These are phyloP conservation scores for Percopsis transmontana DNA, from an alignment of 2,113 vertebrate species.

Conservation along the genomic window DNA sequence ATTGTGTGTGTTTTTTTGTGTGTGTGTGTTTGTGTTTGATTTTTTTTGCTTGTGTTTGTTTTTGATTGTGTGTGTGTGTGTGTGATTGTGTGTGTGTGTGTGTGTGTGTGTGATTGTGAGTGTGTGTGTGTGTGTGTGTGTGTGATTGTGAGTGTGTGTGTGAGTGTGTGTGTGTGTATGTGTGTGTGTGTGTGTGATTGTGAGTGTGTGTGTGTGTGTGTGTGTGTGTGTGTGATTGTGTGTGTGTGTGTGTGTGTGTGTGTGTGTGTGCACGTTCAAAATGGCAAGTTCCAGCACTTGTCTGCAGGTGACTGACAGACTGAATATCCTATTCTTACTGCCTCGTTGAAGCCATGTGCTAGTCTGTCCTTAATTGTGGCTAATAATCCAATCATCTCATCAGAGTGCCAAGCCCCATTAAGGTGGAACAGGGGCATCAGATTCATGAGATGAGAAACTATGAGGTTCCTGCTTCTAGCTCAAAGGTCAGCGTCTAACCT, in stretches of 20 bases:
- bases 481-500: conserved; percentile 39
- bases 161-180: conserved; percentile 6
- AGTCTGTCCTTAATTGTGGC: conserved; percentile 69
- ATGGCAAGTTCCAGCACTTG: conserved; percentile 15
- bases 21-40: not conserved
- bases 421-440: conserved; percentile 59
- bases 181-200: too few species aligned
- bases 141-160: too few species aligned
- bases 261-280: not conserved
- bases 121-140: too few species aligned
- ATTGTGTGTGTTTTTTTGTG: not conserved
- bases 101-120: too few species aligned
- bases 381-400: conserved; percentile 69
- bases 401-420: conserved; percentile 60
- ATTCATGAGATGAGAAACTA: conserved; percentile 2
- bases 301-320: too few species aligned
- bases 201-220: too few species aligned
- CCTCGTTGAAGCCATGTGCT: conserved; percentile 67
- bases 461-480: conserved; percentile 17
- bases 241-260: too few species aligned
- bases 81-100: conserved; percentile 1
- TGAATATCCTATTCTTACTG: conserved; percentile 62
- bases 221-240: too few species aligned
- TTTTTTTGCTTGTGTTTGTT: not conserved
- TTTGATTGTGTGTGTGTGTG: not conserved